Percentiles rank a stretch among this genome's conserved stretches.
These are phyloP conservation scores for Diplodus puntazzo DNA, from an alignment of 2,797 vertebrate genomes.

Conservation along the genomic window DNA sequence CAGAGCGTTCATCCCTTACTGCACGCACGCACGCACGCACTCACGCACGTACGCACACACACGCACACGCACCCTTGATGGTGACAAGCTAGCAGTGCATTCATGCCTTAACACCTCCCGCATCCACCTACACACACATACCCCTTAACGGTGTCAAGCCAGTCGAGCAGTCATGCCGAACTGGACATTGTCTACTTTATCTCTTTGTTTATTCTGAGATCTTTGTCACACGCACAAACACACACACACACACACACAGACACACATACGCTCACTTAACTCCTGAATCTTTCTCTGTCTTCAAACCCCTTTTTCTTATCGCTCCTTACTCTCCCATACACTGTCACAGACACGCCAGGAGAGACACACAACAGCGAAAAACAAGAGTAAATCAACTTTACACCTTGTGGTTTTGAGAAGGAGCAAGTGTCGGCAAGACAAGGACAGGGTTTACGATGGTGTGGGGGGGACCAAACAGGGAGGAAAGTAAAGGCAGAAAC, in stretches of 20 bases:
- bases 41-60: constrained; percentile 20
- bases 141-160: constrained; percentile 24
- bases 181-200: constrained; percentile 59
- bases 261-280: constrained; percentile 11
- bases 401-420: constrained; percentile 56
- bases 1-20: constrained; percentile 65
- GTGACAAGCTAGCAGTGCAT: constrained; percentile 53
- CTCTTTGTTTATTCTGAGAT: constrained; percentile 52
- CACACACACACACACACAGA: not conserved
- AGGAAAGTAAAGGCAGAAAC: not conserved
- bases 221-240: constrained; percentile 28
- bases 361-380: constrained; percentile 25
- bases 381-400: constrained; percentile 71
- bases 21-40: constrained; percentile 25
- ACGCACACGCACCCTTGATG: constrained; percentile 40
- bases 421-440: constrained; percentile 45
- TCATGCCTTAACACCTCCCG: constrained; percentile 45
- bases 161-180: constrained; percentile 54
- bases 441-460: constrained; percentile 49
- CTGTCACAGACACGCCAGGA: constrained; percentile 16
- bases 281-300: constrained; percentile 7
- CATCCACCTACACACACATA: constrained; percentile 20
- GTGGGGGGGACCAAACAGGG: not conserved
- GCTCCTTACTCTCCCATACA: constrained; percentile 13
- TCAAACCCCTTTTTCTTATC: constrained; percentile 23